These are phyloP conservation scores for Cnemophilus loriae DNA, from an alignment of 2,113 vertebrate genomes.

Conservation along the genomic window DNA sequence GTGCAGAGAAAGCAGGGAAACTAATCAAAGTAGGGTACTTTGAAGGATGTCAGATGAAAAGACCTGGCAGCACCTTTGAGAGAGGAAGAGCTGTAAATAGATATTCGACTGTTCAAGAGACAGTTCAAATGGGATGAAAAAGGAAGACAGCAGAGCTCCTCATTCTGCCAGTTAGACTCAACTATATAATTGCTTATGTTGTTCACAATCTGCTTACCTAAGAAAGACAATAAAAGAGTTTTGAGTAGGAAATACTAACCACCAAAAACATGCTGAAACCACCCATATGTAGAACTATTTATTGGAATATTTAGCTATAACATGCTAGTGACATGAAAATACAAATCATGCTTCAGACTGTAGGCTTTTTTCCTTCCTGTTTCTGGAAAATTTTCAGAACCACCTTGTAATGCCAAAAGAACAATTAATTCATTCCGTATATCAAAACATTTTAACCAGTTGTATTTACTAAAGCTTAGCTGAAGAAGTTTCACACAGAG, in stretches of 20 bases:
- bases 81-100: neutral
- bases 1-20: neutral
- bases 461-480: neutral
- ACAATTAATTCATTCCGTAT: neutral
- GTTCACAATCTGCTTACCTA: neutral
- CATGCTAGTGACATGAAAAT: neutral
- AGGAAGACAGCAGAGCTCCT: neutral
- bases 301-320: neutral
- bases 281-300: neutral
- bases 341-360: neutral
- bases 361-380: neutral
- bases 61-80: neutral
- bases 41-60: neutral
- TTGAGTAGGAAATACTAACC: neutral
- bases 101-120: neutral
- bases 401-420: neutral
- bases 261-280: neutral
- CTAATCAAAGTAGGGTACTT: constrained; percentile 2
- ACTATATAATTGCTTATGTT: neutral
- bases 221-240: neutral
- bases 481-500: neutral
- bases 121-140: neutral
- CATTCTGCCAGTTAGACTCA: neutral
- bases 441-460: neutral
- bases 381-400: neutral